These are phyloP conservation scores for Therioaphis trifolii DNA, from an alignment of 2,888 invertebrate genomes.

Conservation along the genomic window DNA sequence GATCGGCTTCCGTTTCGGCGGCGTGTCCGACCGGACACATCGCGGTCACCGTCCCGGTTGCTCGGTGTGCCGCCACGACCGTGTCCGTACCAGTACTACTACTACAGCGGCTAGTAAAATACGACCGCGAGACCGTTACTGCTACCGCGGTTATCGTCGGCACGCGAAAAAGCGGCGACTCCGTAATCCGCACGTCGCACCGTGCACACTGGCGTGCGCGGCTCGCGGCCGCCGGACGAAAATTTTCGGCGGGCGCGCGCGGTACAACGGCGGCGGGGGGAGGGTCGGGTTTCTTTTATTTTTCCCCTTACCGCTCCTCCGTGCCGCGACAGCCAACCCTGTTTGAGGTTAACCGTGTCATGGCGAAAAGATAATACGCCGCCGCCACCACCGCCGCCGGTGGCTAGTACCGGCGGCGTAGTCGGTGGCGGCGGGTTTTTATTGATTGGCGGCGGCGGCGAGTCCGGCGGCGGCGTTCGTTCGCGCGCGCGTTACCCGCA, in stretches of 20 bases:
- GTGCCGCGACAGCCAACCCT: too few relatives aligned
- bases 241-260: neutral
- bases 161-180: neutral
- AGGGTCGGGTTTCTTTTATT: neutral
- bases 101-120: too few relatives aligned
- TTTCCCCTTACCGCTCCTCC: neutral
- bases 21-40: too few relatives aligned
- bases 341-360: conserved; percentile 55
- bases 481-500: conserved; percentile 50
- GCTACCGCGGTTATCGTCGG: neutral
- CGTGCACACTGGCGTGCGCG: neutral
- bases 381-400: conserved; percentile 25
- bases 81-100: too few relatives aligned
- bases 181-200: neutral
- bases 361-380: conserved; percentile 18
- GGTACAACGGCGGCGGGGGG: neutral
- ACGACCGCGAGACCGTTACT: too few relatives aligned
- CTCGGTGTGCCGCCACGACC: too few relatives aligned
- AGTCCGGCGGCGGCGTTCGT: conserved; percentile 45
- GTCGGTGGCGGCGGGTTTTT: conserved; percentile 34
- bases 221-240: neutral
- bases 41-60: neutral
- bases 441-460: conserved; percentile 60
- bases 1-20: conserved; percentile 25
- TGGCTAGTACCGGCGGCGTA: neutral